Base-by-base conservation (phyloP, 2,888 invertebrate genomes). In the Ennomos erosarius region DNA sequence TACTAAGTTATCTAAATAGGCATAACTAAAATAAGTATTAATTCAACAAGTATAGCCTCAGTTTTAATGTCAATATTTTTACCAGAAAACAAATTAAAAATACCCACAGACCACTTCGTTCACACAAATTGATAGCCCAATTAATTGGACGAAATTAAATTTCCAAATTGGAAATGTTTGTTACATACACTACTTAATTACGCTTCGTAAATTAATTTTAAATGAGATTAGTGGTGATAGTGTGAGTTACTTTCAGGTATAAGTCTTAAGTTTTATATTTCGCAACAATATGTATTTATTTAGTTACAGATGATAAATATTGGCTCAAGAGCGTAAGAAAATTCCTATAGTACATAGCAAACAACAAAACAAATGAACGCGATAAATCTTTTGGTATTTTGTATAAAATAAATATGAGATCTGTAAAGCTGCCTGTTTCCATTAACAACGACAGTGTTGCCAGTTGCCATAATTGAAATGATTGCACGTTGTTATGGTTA, bases 151-250 rank as follows among this genome's bases (percentile, higher is more conserved):
- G 51, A 35, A 58, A 55, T 55, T 54, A 55, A 59, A 54, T 54
- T 59, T 35, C 11, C 13, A 39, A 47, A 49, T 35, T 59, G 40
- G 45, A 45, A 54, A 54, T 49, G n/a, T 45, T 54, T 45, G 43
- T 34, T 42, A 40, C 38, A 58, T 58, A 52, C 52, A 52, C 55
- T 55, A 49, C 59, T 61, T 59, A 51, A 63, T 67, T 67, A 62
- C 42, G 36, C 36, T 42, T 44, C 36, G 55, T 61, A 53, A 59
- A 56, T 66, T 57, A 55, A 57, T 50, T 64, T 59, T 56, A 33
- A 58, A 60, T 60, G 43, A 64, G 57, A 55, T 55, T 55, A 47
- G 48, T 55, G 45, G 45, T 40, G 49, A 39, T 13, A 49, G 40
- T 54, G 43, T 44, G 26, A 36, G 34, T 9, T 55, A 26, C n/a